Conservation (phyloP, 2,888 invertebrate genomes). For the Resseliella maxima region DNA sequence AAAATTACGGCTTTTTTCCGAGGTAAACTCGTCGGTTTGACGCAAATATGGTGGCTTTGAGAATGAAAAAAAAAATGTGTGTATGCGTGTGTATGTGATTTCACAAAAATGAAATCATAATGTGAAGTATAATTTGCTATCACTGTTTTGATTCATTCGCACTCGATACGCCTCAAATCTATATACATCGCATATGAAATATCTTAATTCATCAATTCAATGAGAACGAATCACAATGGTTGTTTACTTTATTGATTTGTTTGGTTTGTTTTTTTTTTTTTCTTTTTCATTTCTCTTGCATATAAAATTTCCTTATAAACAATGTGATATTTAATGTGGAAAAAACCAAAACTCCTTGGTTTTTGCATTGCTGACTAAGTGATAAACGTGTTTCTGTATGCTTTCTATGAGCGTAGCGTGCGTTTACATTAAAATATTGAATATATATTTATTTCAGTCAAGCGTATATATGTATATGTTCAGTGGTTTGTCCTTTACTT, state of each 20-base stretch:
- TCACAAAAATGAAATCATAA: background rate
- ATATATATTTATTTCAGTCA: background rate
- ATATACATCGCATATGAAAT: background rate
- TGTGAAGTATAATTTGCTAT: background rate
- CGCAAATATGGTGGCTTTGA: background rate
- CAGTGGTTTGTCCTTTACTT: constrained; percentile 21
- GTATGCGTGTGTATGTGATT: too few species aligned
- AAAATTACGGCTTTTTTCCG: constrained; percentile 10
- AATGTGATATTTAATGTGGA: background rate
- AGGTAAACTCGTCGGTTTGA: background rate
- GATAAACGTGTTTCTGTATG: too few species aligned
- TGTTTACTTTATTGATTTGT: too few species aligned
- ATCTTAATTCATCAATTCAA: background rate
- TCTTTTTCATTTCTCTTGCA: too few species aligned
- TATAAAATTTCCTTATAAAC: too few species aligned
- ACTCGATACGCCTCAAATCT: background rate
- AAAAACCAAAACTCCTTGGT: constrained; percentile 22
- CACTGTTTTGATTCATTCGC: background rate
- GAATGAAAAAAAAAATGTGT: background rate
- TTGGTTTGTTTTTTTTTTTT: too few species aligned
- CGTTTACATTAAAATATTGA: background rate
- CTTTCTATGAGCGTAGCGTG: background rate
- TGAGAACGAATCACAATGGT: background rate
- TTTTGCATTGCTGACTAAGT: too few species aligned
- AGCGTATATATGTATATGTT: background rate